Evolutionary conservation across 2,113 vertebrate species (phyloP), one percentile per base, ranked within the genome.

Genomic region (Hoplias malabaricus): DNA sequence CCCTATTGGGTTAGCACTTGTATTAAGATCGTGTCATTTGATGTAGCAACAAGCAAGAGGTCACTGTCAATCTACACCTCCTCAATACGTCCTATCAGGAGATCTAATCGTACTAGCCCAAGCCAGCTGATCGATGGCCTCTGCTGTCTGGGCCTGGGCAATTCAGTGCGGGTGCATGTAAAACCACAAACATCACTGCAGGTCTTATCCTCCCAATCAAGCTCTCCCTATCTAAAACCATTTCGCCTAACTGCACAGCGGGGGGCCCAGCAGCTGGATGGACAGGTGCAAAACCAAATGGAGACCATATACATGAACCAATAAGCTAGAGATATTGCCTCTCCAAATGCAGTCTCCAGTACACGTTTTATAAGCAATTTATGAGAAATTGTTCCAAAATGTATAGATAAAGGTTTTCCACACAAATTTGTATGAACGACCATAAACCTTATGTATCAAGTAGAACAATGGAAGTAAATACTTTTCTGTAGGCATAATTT

Each of bases 201-300:
- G 48, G 56, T 34, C 27, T 76, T 85, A 75, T 81, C 66, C 77
- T 83, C 53, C 59, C 71, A 79, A 73, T 66, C 78, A 78, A 81
- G 53, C 66, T 63, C 43, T 69, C 56, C 86, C 53, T 56, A 61
- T 87, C 78, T 76, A 57, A 83, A 77, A 85, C 85, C 85, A 85
- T 85, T 87, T 88, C 68, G 0, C 1, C 80, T 82, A 84, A 67
- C 82, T 43, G 7, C 29, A 80, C 29, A 50, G 43, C 57, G 43
- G 40, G 43, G n/a, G 33, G 27, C 13, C 2, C 4, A 88, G 91
- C 89, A 86, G 50, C 40, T 40, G 13, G 23, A 40, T 40, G 42
- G 19, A 53, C 53, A 16, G 46, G 61, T 31, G 29, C 6, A 61
- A 38, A 42, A 12, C n/a, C 54, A 56, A 34, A 29, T 19, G 23